Conservation (phyloP, 1,140 invertebrate genomes). For the Magallana gigas region DNA sequence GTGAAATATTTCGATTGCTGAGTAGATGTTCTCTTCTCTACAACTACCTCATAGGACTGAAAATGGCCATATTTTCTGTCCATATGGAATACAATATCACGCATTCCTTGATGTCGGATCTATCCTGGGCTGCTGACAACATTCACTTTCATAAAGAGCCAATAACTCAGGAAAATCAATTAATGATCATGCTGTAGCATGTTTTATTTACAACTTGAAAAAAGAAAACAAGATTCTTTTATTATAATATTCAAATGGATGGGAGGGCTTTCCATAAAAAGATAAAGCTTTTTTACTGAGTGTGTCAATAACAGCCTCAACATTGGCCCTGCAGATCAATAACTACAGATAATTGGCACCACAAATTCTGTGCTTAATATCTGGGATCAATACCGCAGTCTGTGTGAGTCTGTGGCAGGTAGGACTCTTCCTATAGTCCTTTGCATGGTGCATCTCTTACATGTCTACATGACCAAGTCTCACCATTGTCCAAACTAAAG, state of each 20-base stretch:
- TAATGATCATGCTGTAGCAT: neutral
- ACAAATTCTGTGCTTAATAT: constrained; percentile 11
- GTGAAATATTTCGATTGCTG: no score
- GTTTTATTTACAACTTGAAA: constrained; percentile 14
- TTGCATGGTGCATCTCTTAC: no score
- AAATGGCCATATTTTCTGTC: neutral
- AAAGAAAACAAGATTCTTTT: constrained; percentile 10
- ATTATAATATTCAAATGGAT: constrained; percentile 4
- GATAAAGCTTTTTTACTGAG: neutral
- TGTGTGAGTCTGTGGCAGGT: neutral
- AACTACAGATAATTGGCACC: constrained; percentile 12
- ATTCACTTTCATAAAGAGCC: neutral
- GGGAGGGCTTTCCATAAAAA: neutral
- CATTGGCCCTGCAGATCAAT: neutral
- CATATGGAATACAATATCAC: constrained; percentile 15
- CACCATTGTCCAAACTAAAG: no score
- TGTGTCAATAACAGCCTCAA: constrained; percentile 5
- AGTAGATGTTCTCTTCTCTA: neutral
- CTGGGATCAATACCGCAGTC: constrained; percentile 5
- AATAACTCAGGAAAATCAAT: neutral
- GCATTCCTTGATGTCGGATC: neutral
- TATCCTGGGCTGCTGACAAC: neutral
- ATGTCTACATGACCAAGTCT: no score
- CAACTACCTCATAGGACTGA: neutral
- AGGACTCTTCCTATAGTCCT: no score